Conservation (phyloP, 1,140 invertebrate species). For the Lepeophtheirus salmonis region DNA sequence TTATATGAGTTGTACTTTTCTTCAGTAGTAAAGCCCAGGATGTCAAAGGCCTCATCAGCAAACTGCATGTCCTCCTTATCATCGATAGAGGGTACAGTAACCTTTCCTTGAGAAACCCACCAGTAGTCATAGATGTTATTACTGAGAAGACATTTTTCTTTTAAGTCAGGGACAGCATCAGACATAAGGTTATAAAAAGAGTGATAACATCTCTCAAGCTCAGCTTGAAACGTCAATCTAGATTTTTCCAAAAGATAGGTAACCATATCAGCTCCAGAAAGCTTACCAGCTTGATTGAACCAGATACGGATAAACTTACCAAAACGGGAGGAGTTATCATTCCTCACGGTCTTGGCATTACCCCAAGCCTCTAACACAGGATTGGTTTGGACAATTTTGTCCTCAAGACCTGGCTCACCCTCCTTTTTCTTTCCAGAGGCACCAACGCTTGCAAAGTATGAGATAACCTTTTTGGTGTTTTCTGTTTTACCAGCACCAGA, state of each 20-base stretch:
- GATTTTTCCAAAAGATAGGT: constrained; percentile 42
- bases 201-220: constrained; percentile 96
- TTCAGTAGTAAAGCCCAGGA: constrained; percentile 85
- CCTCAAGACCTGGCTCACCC: constrained; percentile 53
- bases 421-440: constrained; percentile 45
- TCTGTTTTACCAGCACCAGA: constrained; percentile 99
- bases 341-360: constrained; percentile 99
- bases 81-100: constrained; percentile 38
- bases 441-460: constrained; percentile 54
- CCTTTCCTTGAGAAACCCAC: constrained; percentile 22
- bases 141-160: constrained; percentile 40
- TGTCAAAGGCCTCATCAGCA: constrained; percentile 78
- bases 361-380: constrained; percentile 97
- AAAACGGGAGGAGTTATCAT: constrained; percentile 98
- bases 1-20: constrained; percentile 94
- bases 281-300: constrained; percentile 34
- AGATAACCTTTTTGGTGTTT: constrained; percentile 99
- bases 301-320: constrained; percentile 38
- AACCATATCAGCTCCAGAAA: constrained; percentile 38
- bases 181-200: constrained; percentile 99
- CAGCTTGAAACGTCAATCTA: constrained; percentile 92
- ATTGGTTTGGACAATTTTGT: constrained; percentile 97
- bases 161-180: constrained; percentile 54
- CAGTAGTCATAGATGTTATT: constrained; percentile 39
- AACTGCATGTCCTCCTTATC: constrained; percentile 39